Evolutionary conservation across 2,888 invertebrate genomes (phyloP).

Genomic region (Patella caerulea): DNA sequence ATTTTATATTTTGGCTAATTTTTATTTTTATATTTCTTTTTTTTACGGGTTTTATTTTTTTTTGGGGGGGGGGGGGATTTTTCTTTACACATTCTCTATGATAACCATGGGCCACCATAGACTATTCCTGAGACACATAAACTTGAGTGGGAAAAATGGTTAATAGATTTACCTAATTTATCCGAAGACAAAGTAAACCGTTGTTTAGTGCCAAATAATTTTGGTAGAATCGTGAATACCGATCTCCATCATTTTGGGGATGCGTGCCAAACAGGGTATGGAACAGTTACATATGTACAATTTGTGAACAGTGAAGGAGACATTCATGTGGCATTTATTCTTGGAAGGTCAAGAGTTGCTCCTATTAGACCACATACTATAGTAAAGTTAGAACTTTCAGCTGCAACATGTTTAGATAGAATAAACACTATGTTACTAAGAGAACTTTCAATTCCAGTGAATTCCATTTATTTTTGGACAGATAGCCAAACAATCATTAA

Average conservation of each 20-base stretch:
- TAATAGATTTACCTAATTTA: slow-evolving; percentile 10
- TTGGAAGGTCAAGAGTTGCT: slow-evolving; percentile 15
- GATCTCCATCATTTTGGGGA: slow-evolving; percentile 20
- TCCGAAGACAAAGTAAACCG: not conserved
- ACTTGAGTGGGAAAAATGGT: slow-evolving; percentile 14
- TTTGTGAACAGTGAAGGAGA: not conserved
- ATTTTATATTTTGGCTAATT: no score
- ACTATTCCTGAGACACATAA: not conserved
- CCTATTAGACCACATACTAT: slow-evolving; percentile 16
- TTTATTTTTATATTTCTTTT: no score
- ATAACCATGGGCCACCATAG: no score
- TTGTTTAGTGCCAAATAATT: not conserved
- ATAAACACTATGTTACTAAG: slow-evolving; percentile 15
- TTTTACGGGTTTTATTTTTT: no score
- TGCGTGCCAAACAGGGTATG: slow-evolving; percentile 3
- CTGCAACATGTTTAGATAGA: slow-evolving; percentile 14
- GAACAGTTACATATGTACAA: slow-evolving; percentile 13
- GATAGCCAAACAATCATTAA: slow-evolving; percentile 19
- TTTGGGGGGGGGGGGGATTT: no score
- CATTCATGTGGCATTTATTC: slow-evolving; percentile 5
- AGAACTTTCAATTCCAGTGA: not conserved
- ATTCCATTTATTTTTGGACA: slow-evolving; percentile 21
- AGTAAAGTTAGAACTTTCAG: slow-evolving; percentile 16
- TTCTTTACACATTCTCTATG: no score
- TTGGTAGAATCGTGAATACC: not conserved